Evolutionary conservation across 1,140 invertebrate genomes (phyloP), one percentile per base, ranked within the genome.

Genomic region (Alviniconcha marisindica): DNA sequence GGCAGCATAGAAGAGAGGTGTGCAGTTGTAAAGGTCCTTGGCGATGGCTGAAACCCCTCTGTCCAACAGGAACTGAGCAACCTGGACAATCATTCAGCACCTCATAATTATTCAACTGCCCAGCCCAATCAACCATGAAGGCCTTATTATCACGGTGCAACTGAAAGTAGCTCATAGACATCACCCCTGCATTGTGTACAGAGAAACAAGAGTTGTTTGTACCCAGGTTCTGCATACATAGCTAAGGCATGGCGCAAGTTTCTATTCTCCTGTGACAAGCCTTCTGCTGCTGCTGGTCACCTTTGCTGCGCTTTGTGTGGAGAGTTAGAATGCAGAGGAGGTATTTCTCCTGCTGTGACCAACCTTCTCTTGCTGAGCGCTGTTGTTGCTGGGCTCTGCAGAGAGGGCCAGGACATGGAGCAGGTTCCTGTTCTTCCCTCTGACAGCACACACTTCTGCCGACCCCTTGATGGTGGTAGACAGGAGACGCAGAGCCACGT

Each of bases 1-100:
- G 77, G 90, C 90, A 71, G 93, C 92, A 90, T 94, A 94, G 56
- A 91, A 91, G 2, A 94, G 60, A n/a, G 93, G 90, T 38, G 88
- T 91, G 69, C 92, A 92, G 21, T 90, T 88, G 85, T 90, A 90
- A 24, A 90, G 88, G 88, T 94, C 94, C 38, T 69, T 63, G 33
- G 63, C 73, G 48, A 73, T 87, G 3, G 89, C 38, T 71, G 87
- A 87, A 36, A 93, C 89, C 28, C 89, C 91, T 14, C 88, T 86
- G 28, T 91, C 87, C 18, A 90, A 73, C 83, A 93, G 80, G n/a
- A 86, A 83, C 82, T 91, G 63, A 71, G 91, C 91, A 85, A 92
- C 85, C 91, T 93, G 77, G 24, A 60, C 10, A 10, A 10, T 48
- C 44, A 48, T n/a, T n/a, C n/a, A n/a, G n/a, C n/a, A n/a, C n/a